Evolutionary conservation across 2,888 invertebrate genomes (phyloP).

Genomic region (Ophioninae sp.): DNA sequence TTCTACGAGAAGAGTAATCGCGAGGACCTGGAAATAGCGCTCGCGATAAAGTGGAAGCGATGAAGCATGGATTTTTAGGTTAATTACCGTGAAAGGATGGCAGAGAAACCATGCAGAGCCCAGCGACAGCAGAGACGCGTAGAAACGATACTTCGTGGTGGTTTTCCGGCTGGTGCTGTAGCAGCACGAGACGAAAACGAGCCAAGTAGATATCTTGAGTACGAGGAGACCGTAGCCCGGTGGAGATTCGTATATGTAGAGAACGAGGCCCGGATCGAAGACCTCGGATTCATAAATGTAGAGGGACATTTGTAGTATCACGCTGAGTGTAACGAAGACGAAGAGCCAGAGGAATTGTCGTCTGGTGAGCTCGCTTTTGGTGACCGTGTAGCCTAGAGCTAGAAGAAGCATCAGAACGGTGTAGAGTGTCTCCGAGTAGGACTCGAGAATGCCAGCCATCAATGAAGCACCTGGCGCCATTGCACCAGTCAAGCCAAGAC

Average conservation of each 20-base stretch:
- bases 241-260: constrained; percentile 95
- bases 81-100: constrained; percentile 74
- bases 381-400: constrained; percentile 95
- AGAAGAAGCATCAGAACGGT: constrained; percentile 90
- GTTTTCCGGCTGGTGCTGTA: constrained; percentile 78
- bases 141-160: constrained; percentile 72
- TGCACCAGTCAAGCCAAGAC: constrained; percentile 89
- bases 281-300: constrained; percentile 92
- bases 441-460: constrained; percentile 88
- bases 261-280: constrained; percentile 95
- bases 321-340: constrained; percentile 90
- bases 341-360: constrained; percentile 89
- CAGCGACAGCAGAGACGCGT: constrained; percentile 73
- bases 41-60: background rate
- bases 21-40: constrained; percentile 85
- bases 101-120: constrained; percentile 77
- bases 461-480: constrained; percentile 81
- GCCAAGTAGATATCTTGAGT: constrained; percentile 90
- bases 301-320: constrained; percentile 87
- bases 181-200: constrained; percentile 85
- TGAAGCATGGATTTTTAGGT: background rate
- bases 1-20: constrained; percentile 85
- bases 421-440: constrained; percentile 88
- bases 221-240: constrained; percentile 92
- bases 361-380: constrained; percentile 89